Conservation (phyloP, 2,113 vertebrate genomes). For the Nesogale talazaci region DNA sequence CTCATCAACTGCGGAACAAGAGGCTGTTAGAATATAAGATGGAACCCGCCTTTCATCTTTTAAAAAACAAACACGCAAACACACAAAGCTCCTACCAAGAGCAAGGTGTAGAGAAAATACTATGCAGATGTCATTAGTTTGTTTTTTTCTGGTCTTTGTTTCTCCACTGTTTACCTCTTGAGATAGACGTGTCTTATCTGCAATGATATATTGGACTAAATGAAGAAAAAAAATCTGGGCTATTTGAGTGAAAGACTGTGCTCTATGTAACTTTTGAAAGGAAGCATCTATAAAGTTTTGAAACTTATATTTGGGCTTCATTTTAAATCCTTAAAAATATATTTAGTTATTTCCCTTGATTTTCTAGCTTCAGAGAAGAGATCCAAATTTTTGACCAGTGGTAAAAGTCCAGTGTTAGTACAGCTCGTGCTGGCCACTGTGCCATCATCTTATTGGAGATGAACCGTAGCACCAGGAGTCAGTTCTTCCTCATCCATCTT, state of each 20-base stretch:
- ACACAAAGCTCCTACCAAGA: constrained; percentile 85
- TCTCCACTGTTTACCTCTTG: constrained; percentile 82
- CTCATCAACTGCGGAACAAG: constrained; percentile 87
- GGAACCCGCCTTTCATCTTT: constrained; percentile 83
- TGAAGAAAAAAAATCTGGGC: constrained; percentile 59
- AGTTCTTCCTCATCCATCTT: constrained; percentile 84
- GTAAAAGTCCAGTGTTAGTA: constrained; percentile 89
- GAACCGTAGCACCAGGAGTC: constrained; percentile 86
- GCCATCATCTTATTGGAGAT: constrained; percentile 89
- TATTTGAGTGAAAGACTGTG: constrained; percentile 80
- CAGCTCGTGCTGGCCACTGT: constrained; percentile 89
- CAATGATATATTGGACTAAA: constrained; percentile 50
- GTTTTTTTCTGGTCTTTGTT: constrained; percentile 63
- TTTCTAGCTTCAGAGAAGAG: constrained; percentile 85
- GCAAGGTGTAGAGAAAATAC: constrained; percentile 86
- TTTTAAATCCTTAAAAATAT: constrained; percentile 80
- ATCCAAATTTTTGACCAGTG: constrained; percentile 86
- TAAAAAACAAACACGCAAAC: constrained; percentile 46
- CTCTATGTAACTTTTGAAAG: constrained; percentile 83
- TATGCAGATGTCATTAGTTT: constrained; percentile 83
- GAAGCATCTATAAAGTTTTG: constrained; percentile 81
- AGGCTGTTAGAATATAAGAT: constrained; percentile 86
- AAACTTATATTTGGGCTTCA: constrained; percentile 75
- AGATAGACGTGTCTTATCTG: constrained; percentile 79
- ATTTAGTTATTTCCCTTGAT: constrained; percentile 82